These are phyloP conservation scores for Procambarus virginalis DNA, from an alignment of 1,140 invertebrate genomes.

Conservation along the genomic window DNA sequence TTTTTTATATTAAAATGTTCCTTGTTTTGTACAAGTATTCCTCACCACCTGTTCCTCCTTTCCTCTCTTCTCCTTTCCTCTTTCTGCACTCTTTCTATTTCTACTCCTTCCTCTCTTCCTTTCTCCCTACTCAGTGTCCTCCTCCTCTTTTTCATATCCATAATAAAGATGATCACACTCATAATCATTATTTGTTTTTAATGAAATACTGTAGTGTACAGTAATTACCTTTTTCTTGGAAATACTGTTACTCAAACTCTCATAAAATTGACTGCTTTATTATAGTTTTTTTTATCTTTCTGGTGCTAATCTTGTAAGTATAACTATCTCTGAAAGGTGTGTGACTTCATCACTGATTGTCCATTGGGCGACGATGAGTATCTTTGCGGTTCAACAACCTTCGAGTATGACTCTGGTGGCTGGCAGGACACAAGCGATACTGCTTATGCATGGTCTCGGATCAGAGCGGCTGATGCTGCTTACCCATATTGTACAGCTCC, in stretches of 20 bases:
- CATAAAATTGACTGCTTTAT: no score
- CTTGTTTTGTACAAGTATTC: no score
- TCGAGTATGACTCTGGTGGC: constrained; percentile 32
- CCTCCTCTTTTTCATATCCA: no score
- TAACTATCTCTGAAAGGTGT: constrained; percentile 37
- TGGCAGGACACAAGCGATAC: constrained; percentile 61
- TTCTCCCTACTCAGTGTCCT: no score
- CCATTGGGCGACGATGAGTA: constrained; percentile 41
- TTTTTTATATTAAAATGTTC: no score
- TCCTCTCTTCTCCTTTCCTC: neutral
- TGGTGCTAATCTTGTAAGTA: no score
- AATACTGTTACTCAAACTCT: no score
- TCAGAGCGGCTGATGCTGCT: constrained; percentile 15
- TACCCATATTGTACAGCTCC: constrained; percentile 40
- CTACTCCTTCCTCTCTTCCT: neutral
- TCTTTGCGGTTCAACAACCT: constrained; percentile 41
- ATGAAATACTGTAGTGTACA: no score
- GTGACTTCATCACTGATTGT: constrained; percentile 62
- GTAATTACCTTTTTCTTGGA: no score
- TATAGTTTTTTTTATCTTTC: neutral
- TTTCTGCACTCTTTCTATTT: neutral
- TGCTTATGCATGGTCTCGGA: constrained; percentile 48
- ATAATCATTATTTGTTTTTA: no score
- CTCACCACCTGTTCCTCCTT: neutral
- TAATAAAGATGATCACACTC: no score